These are phyloP conservation scores for Goniozus legneri DNA, from an alignment of 1,140 invertebrate species.

Conservation along the genomic window DNA sequence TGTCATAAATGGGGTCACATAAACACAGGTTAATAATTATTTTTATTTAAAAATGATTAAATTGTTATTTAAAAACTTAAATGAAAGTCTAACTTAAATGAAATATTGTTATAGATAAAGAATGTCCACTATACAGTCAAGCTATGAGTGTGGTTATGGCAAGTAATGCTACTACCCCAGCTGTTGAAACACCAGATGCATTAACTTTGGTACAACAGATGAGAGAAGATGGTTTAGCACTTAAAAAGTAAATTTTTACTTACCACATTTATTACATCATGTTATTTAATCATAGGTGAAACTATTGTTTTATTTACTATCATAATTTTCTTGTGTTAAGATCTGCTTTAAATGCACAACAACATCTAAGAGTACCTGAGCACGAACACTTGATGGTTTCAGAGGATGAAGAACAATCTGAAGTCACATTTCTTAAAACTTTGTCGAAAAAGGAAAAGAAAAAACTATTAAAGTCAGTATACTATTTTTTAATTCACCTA, in stretches of 20 bases:
- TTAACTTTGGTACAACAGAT: constrained; percentile 83
- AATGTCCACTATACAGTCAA: constrained; percentile 90
- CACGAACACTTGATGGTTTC: constrained; percentile 45
- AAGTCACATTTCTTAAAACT: constrained; percentile 77
- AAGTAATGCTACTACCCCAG: constrained; percentile 58
- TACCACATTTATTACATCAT: not conserved
- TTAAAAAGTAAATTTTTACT: constrained; percentile 71
- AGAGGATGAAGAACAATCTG: constrained; percentile 63
- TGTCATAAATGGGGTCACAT: constrained; percentile 99
- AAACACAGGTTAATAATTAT: constrained; percentile 77
- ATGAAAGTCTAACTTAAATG: constrained; percentile 1
- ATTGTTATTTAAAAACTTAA: constrained; percentile 7
- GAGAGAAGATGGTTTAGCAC: constrained; percentile 85
- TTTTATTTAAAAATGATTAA: constrained; percentile 5
- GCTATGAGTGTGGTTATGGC: constrained; percentile 64
- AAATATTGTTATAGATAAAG: constrained; percentile 65
- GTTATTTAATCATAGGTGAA: not conserved
- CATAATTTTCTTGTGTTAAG: constrained; percentile 22
- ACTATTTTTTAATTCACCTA: constrained; percentile 6
- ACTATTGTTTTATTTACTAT: not conserved
- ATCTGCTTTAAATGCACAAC: constrained; percentile 59
- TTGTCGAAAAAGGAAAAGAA: constrained; percentile 86
- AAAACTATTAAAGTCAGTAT: constrained; percentile 76
- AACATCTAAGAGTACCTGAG: constrained; percentile 56
- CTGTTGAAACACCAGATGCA: constrained; percentile 63